A percentile compares a stretch with the other conserved stretches of the same genome.
phyloP scores from a whole-genome alignment of 2,888 invertebrate species.

The Orthosia incerta region DNA sequence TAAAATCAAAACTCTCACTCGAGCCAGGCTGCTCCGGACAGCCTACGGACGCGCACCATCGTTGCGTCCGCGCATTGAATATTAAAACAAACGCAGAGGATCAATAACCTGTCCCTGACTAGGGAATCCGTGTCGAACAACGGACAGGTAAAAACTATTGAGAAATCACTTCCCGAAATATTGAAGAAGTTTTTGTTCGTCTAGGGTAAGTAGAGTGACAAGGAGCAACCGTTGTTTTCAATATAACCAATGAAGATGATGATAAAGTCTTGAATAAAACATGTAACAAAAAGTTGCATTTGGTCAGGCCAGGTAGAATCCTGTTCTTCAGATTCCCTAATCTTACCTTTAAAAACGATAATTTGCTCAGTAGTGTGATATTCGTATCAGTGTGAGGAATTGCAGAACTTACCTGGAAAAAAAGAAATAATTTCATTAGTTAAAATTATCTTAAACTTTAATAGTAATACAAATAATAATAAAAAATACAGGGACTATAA shows the following conservation, averaged over 20 bases:
- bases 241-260: neutral
- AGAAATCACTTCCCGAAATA: constrained; percentile 32
- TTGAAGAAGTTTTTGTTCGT: constrained; percentile 3
- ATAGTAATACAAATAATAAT: neutral
- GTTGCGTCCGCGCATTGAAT: constrained; percentile 78
- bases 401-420: constrained; percentile 61
- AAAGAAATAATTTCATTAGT: constrained; percentile 27
- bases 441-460: neutral
- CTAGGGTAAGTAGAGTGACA: neutral
- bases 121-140: constrained; percentile 76
- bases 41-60: constrained; percentile 64
- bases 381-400: neutral
- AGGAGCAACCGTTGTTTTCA: neutral
- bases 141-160: constrained; percentile 58
- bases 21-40: constrained; percentile 52
- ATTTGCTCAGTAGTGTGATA: neutral
- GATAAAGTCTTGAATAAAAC: neutral
- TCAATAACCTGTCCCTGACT: constrained; percentile 79
- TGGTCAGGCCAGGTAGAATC: neutral
- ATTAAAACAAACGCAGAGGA: constrained; percentile 76
- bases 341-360: constrained; percentile 31
- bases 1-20: constrained; percentile 65
- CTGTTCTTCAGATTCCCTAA: neutral
- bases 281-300: neutral
- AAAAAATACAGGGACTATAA: neutral